phyloP scores from a whole-genome alignment of 1,140 invertebrate genomes.

The Belonocnema kinseyi region DNA sequence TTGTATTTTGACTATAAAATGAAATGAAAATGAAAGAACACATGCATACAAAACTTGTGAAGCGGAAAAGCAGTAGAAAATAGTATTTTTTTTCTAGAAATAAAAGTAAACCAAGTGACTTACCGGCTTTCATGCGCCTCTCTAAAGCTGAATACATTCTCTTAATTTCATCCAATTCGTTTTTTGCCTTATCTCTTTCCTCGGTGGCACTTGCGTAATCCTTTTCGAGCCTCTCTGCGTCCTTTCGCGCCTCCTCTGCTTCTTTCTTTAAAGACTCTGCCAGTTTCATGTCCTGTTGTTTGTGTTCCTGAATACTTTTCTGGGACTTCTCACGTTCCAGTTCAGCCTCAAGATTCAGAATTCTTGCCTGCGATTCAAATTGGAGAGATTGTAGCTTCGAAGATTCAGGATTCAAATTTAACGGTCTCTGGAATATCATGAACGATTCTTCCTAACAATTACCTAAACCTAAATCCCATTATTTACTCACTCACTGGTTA shows the following conservation, averaged over 20 bases:
- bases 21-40: no score
- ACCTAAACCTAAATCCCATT: conserved; percentile 2
- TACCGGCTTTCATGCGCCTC: conserved; percentile 76
- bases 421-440: conserved; percentile 13
- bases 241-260: conserved; percentile 84
- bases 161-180: conserved; percentile 87
- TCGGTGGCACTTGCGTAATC: conserved; percentile 85
- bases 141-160: conserved; percentile 85
- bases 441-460: conserved; percentile 4
- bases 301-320: conserved; percentile 73
- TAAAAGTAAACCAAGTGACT: conserved; percentile 24
- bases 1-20: no score
- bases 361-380: conserved; percentile 77
- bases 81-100: background rate
- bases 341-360: conserved; percentile 87
- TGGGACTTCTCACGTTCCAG: conserved; percentile 80
- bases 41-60: background rate
- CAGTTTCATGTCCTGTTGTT: conserved; percentile 78
- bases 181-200: conserved; percentile 84
- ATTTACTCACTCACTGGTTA: background rate
- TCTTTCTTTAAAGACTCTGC: conserved; percentile 82
- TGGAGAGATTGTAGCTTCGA: conserved; percentile 34
- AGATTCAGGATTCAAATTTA: conserved; percentile 21
- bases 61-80: background rate
- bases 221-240: conserved; percentile 86